phyloP scores from a whole-genome alignment of 2,888 invertebrate genomes.

The Lochmaea crataegi region DNA sequence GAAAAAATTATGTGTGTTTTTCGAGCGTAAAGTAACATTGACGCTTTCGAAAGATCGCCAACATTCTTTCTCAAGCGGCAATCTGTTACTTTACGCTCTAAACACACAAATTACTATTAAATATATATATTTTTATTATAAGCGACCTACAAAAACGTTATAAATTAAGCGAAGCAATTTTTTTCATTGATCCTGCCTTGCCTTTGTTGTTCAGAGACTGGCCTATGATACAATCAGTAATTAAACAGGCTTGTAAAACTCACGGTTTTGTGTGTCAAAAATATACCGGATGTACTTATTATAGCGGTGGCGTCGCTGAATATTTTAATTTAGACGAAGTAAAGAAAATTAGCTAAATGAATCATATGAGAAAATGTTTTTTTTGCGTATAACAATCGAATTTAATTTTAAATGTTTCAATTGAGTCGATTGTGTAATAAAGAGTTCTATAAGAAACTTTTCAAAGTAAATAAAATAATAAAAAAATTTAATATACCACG shows the following conservation, averaged over 20 bases:
- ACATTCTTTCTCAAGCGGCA: no score
- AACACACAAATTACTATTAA: no score
- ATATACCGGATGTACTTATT: constrained; percentile 39
- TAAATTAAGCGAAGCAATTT: no score
- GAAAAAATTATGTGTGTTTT: no score
- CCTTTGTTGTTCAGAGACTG: background rate
- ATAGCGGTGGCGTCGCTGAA: constrained; percentile 30
- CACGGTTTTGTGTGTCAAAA: constrained; percentile 32
- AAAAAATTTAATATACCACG: no score
- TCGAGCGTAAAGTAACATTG: no score
- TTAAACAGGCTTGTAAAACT: background rate
- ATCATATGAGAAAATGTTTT: constrained; percentile 12
- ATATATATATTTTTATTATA: no score
- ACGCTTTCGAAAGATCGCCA: no score
- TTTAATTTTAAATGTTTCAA: background rate
- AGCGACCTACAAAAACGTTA: no score
- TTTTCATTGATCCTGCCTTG: no score
- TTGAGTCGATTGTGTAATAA: background rate
- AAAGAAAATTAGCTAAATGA: constrained; percentile 13
- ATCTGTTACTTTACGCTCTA: no score
- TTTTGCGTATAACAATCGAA: background rate
- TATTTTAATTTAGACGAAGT: constrained; percentile 34
- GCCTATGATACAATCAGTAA: background rate
- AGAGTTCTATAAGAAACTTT: background rate
- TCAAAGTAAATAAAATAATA: no score